phyloP scores from a whole-genome alignment of 2,888 invertebrate species.

The Melinopterus prodromus region DNA sequence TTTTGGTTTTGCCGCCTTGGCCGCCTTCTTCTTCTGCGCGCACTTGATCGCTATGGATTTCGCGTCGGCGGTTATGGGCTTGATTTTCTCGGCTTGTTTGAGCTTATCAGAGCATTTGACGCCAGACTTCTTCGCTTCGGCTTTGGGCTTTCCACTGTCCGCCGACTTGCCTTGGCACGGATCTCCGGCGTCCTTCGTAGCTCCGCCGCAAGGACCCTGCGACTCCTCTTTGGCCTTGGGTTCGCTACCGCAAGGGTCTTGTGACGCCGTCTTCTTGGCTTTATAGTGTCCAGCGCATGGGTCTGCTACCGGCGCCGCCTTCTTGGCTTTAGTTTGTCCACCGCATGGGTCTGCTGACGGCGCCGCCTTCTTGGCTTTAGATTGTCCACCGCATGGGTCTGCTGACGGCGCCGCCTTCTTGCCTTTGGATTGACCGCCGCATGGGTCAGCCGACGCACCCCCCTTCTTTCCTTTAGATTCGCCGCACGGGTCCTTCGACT shows the following conservation, averaged over 20 bases:
- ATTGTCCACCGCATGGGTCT: not conserved
- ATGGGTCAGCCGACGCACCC: constrained; percentile 12
- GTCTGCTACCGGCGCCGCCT: not conserved
- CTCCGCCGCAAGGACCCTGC: not conserved
- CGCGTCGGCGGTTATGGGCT: not conserved
- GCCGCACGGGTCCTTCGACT: not conserved
- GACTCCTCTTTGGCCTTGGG: not conserved
- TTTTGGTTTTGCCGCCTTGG: not conserved
- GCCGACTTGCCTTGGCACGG: too few relatives aligned
- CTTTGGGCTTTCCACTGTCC: constrained; percentile 15
- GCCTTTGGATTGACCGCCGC: constrained; percentile 8
- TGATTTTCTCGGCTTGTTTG: constrained; percentile 17
- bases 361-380: not conserved
- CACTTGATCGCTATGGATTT: constrained; percentile 9
- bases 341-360: not conserved
- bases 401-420: constrained; percentile 11
- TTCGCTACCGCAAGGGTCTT: not conserved
- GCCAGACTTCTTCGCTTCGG: not conserved
- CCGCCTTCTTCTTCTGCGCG: not conserved
- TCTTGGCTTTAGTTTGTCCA: not conserved
- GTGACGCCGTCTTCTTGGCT: not conserved
- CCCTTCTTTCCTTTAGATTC: not conserved
- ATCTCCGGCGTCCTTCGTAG: not conserved
- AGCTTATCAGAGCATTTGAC: constrained; percentile 9
- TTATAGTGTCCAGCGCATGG: not conserved